Evolutionary conservation across 2,888 invertebrate genomes (phyloP), one percentile per base, ranked within the genome.

Genomic region (Nemotelus pantherinus): DNA sequence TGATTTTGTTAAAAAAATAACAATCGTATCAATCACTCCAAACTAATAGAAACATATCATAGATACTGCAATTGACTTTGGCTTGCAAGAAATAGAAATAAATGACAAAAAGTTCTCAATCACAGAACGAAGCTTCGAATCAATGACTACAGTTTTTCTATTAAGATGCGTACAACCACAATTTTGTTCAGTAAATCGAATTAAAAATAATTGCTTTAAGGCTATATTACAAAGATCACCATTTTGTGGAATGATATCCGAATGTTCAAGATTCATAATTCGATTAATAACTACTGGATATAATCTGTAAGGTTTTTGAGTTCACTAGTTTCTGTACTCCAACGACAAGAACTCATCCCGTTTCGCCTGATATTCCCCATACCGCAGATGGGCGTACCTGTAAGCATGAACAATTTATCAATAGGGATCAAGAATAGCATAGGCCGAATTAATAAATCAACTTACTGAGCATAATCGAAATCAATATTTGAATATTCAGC

Each of bases 401-500:
- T 3, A 76, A 76, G 44, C 5, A 44, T 48, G n/a, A 57, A 74
- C 25, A 25, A 25, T 25, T 25, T 25, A 25, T 25, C 41, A 76
- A 53, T 63, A 39, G 43, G 41, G 6, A 43, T 41, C 41, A 63
- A 39, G 10, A 6, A 67, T 47, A 45, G 3, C 2, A 45, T 45
- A 39, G n/a, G 7, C 44, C 2, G 39, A 7, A 6, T 47, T 41
- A 9, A 64, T 44, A 6, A 67, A 64, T 64, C 41, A 64, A 89
- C 91, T 90, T 89, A 97, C 97, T 91, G 90, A 82, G 94, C 89
- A 88, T 94, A 98, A 88, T 98, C 96, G 88, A 97, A 98, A 84
- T 96, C 93, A 81, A 98, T 96, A 78, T 89, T 90, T 10, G 98
- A 98, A 88, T 94, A 90, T 86, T 94, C 92, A 7, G 94, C 93